Evolutionary conservation across 2,888 invertebrate genomes (phyloP).

Genomic region (Protophormia terraenovae): DNA sequence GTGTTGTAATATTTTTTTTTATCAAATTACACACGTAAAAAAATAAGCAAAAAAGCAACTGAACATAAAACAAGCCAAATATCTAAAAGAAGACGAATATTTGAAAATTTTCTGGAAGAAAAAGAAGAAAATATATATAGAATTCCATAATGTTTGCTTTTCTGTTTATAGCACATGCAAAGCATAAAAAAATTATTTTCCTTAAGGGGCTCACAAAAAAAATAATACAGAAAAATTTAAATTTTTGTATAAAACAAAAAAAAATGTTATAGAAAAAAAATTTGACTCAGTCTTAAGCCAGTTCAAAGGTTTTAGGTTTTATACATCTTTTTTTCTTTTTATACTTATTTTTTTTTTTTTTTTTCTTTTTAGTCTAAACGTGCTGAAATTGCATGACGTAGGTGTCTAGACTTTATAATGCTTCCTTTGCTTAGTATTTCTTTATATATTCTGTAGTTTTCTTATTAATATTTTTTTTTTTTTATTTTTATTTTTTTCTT

Average conservation of each 20-base stretch:
- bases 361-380: slow-evolving; percentile 30
- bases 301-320: slow-evolving; percentile 53
- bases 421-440: slow-evolving; percentile 71
- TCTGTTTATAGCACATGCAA: neutral
- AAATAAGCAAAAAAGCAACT: neutral
- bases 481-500: no score
- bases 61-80: neutral
- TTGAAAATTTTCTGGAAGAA: neutral
- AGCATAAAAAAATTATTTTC: neutral
- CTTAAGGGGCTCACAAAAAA: neutral
- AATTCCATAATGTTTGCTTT: neutral
- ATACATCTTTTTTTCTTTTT: neutral
- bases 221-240: slow-evolving; percentile 11
- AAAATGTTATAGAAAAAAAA: slow-evolving; percentile 6
- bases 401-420: slow-evolving; percentile 79
- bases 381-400: slow-evolving; percentile 74
- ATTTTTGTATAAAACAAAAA: neutral
- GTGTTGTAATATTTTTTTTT: slow-evolving; percentile 34
- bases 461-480: no score
- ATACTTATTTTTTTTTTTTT: neutral
- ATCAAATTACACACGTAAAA: slow-evolving; percentile 3
- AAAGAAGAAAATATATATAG: neutral
- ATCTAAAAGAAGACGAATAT: neutral
- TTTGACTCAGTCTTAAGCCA: slow-evolving; percentile 14
- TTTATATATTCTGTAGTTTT: slow-evolving; percentile 28